Conservation (phyloP, 2,797 vertebrate species). For the Tokudaia muenninki region DNA sequence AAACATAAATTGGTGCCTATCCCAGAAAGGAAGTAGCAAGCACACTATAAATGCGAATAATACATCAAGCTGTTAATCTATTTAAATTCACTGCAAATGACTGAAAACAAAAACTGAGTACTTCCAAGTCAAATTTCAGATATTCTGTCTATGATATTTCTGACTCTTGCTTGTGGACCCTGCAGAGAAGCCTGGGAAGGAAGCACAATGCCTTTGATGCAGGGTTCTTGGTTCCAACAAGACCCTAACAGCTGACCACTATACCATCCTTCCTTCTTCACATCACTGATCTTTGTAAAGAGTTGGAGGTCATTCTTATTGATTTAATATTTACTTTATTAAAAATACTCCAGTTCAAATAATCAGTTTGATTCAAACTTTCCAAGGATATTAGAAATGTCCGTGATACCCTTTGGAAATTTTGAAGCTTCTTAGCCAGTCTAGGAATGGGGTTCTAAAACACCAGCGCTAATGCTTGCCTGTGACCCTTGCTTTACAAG, state of each 20-base stretch:
- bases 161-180: neutral
- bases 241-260: neutral
- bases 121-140: neutral
- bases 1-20: neutral
- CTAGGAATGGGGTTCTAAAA: constrained; percentile 84
- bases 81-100: neutral
- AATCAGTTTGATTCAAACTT: constrained; percentile 86
- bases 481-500: constrained; percentile 91
- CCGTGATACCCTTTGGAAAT: constrained; percentile 85
- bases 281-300: neutral
- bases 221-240: neutral
- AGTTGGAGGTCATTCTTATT: neutral
- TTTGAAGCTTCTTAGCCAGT: constrained; percentile 81
- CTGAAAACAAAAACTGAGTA: neutral
- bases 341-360: constrained; percentile 83
- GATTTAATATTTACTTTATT: constrained; percentile 85
- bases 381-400: constrained; percentile 86
- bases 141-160: neutral
- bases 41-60: neutral
- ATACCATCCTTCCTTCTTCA: neutral
- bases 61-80: neutral
- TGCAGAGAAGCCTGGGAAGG: neutral
- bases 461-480: constrained; percentile 84
- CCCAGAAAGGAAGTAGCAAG: neutral
- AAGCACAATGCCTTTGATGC: neutral